Evolutionary conservation across 2,888 invertebrate genomes (phyloP).

Genomic region (Diaphora mendica): DNA sequence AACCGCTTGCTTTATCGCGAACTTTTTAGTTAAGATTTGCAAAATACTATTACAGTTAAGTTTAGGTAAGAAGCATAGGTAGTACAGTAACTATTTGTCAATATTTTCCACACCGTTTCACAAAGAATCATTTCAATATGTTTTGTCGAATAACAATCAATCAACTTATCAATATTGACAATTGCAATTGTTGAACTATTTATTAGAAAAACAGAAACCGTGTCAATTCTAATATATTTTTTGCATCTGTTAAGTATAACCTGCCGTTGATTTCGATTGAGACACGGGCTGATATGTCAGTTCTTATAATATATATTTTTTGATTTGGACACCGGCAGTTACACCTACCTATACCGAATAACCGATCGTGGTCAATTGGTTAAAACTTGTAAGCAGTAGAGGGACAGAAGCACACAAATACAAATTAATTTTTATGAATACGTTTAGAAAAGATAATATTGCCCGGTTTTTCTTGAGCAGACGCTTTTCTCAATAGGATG

Average conservation of each 20-base stretch:
- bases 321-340: too few relatives aligned
- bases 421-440: too few relatives aligned
- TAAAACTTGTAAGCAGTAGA: too few relatives aligned
- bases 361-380: too few relatives aligned
- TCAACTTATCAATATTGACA: background rate
- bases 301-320: background rate
- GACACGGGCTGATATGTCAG: too few relatives aligned
- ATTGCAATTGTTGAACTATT: constrained; percentile 1
- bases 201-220: background rate
- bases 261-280: too few relatives aligned
- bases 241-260: background rate
- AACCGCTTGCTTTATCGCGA: too few relatives aligned
- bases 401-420: too few relatives aligned
- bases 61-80: background rate
- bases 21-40: background rate
- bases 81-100: constrained; percentile 3
- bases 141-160: constrained; percentile 6
- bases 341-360: too few relatives aligned
- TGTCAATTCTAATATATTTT: background rate
- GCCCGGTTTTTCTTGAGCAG: too few relatives aligned
- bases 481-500: too few relatives aligned
- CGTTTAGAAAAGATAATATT: too few relatives aligned
- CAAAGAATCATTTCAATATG: constrained; percentile 8
- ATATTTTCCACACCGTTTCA: background rate
- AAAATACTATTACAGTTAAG: background rate